Percentiles rank a stretch among this genome's conserved stretches.
phyloP scores from a whole-genome alignment of 2,113 vertebrate species.

The Ovis aries region ARS-UI_Ramb_v3.0 NC_056056.1:219306001-219306500 shows the following conservation, averaged over 20 bases:
- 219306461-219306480: neutral
- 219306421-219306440: neutral
- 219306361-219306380: neutral
- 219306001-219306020: neutral
- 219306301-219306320: too few relatives aligned
- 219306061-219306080: neutral
- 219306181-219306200: neutral
- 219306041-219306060: neutral
- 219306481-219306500: neutral
- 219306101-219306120: neutral
- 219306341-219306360: neutral
- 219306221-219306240: neutral
- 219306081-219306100: neutral
- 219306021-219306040: neutral
- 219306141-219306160: neutral
- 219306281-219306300: neutral
- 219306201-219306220: neutral
- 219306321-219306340: too few relatives aligned
- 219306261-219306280: neutral
- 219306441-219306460: neutral
- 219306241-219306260: neutral
- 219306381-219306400: fast-evolving
- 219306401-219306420: neutral
- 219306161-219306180: neutral
- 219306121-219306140: neutral